Conservation (phyloP, 1,140 invertebrate genomes). For the Oedothorax gibbosus region DNA sequence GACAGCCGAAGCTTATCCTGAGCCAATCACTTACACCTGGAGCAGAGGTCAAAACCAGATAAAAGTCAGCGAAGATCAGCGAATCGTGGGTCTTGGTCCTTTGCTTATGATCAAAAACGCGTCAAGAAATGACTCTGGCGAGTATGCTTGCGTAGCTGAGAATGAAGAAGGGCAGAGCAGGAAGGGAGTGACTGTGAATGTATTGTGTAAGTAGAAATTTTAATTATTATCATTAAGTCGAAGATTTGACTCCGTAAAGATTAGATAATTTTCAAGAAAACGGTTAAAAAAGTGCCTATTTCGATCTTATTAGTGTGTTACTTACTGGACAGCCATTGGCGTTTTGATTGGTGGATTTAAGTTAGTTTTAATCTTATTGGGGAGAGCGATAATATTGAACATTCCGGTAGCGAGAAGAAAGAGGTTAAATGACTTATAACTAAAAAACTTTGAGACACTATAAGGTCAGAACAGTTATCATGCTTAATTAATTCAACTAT, state of each 20-base stretch:
- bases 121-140: conserved; percentile 83
- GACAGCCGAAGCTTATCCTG: conserved; percentile 86
- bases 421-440: no score
- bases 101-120: conserved; percentile 85
- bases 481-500: no score
- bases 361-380: no score
- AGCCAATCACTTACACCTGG: conserved; percentile 85
- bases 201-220: conserved; percentile 83
- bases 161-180: conserved; percentile 87
- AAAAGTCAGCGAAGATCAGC: background rate
- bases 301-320: no score
- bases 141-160: conserved; percentile 86
- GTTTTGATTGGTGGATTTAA: no score
- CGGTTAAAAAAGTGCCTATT: no score
- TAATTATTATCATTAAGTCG: background rate
- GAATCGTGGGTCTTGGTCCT: conserved; percentile 81
- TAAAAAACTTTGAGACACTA: no score
- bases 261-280: background rate
- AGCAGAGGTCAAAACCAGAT: conserved; percentile 66
- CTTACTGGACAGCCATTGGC: no score
- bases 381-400: no score
- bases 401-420: no score
- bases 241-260: background rate
- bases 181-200: conserved; percentile 84
- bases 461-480: no score